Conservation (phyloP, 23 tunicate genomes). For the Halocynthia aurantium region DNA sequence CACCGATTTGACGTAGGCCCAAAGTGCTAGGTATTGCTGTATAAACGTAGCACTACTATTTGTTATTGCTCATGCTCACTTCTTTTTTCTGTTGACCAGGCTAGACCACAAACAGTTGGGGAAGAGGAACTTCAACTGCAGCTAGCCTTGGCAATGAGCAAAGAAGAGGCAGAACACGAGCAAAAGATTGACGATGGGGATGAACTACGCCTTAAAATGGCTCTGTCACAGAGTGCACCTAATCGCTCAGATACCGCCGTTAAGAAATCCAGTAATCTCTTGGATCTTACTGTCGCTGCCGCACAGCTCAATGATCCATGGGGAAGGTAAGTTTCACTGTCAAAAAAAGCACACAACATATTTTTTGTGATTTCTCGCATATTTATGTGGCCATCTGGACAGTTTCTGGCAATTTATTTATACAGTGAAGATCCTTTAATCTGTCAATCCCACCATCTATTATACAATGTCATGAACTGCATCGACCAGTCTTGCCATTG, state of each 20-base stretch:
- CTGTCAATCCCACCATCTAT: too few species aligned
- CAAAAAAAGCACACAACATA: too few species aligned
- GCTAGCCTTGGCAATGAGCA: slow-evolving; percentile 92
- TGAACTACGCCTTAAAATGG: slow-evolving; percentile 83
- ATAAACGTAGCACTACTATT: too few species aligned
- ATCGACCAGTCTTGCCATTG: too few species aligned
- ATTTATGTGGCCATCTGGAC: too few species aligned
- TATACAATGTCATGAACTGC: too few species aligned
- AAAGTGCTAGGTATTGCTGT: too few species aligned
- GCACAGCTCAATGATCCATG: slow-evolving; percentile 74
- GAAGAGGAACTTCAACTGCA: slow-evolving; percentile 97
- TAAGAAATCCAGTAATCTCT: slow-evolving; percentile 22
- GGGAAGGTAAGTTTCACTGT: slow-evolving; percentile 44
- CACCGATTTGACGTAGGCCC: too few species aligned
- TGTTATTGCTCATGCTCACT: too few species aligned
- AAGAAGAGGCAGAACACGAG: slow-evolving; percentile 95
- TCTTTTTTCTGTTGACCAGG: slow-evolving; percentile 12
- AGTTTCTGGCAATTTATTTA: too few species aligned
- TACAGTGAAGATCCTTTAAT: too few species aligned
- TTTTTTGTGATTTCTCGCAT: too few species aligned
- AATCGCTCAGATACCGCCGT: slow-evolving; percentile 1
- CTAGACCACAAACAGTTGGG: slow-evolving; percentile 84
- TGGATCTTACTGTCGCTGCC: slow-evolving; percentile 86
- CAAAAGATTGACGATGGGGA: slow-evolving; percentile 82
- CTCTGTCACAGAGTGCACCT: slow-evolving; percentile 46